Percentiles rank a stretch among this genome's conserved stretches.
Conservation (phyloP, 2,888 invertebrate species). For the Trachelus stipa region DNA sequence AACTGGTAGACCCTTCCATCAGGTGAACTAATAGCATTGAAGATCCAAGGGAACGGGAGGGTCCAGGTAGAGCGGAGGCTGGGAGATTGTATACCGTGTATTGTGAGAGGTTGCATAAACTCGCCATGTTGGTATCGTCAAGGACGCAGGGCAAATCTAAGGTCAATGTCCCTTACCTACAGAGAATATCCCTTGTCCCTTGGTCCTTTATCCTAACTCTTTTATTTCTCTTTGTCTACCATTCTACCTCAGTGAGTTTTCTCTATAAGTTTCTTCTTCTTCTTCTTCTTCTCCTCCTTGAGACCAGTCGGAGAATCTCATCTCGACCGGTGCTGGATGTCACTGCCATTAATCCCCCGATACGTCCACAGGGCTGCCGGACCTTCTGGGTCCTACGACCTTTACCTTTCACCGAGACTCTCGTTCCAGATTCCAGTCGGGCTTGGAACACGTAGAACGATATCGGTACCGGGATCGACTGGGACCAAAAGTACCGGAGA, state of each 20-base stretch:
- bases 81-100: neutral
- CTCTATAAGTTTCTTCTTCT: constrained; percentile 29
- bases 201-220: neutral
- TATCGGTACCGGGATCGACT: neutral
- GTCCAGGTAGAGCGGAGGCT: neutral
- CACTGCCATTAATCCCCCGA: constrained; percentile 59
- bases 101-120: constrained; percentile 53
- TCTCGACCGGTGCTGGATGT: constrained; percentile 56
- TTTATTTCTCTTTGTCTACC: constrained; percentile 23
- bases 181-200: constrained; percentile 7
- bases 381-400: constrained; percentile 28
- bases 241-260: constrained; percentile 24
- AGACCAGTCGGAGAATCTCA: constrained; percentile 39
- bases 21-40: neutral
- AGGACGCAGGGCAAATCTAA: constrained; percentile 60
- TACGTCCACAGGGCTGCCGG: constrained; percentile 45
- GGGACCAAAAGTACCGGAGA: neutral
- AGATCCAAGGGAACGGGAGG: neutral
- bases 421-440: constrained; percentile 19
- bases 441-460: neutral
- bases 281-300: constrained; percentile 3
- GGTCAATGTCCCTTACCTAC: constrained; percentile 56
- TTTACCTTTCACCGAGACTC: constrained; percentile 17
- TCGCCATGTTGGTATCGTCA: constrained; percentile 59
- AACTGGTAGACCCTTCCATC: neutral